These are phyloP conservation scores for Cacatua alba DNA, from an alignment of 2,113 vertebrate genomes.

Conservation along the genomic window DNA sequence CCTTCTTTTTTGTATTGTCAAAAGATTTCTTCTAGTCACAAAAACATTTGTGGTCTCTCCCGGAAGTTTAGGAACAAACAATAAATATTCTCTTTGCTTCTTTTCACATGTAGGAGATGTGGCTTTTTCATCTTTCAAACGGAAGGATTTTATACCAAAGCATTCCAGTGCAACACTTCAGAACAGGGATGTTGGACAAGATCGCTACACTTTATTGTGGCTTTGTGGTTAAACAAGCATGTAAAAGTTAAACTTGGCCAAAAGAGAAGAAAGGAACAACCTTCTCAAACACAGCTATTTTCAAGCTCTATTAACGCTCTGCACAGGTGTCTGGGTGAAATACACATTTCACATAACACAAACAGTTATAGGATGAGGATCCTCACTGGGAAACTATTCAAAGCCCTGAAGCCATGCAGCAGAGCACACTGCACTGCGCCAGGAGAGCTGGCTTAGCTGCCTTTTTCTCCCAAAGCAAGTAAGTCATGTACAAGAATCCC, in stretches of 20 bases:
- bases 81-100: not conserved
- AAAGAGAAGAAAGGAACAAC: constrained; percentile 28
- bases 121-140: not conserved
- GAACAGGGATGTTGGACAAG: constrained; percentile 22
- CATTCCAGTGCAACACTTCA: not conserved
- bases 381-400: not conserved
- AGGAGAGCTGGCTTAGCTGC: not conserved
- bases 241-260: not conserved
- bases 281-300: constrained; percentile 16
- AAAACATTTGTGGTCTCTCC: not conserved
- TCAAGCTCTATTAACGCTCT: not conserved
- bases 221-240: constrained; percentile 54
- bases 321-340: not conserved
- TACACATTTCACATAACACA: not conserved
- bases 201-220: constrained; percentile 34
- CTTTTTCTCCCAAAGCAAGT: not conserved
- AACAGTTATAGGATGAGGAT: not conserved
- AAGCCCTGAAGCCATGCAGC: not conserved
- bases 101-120: not conserved
- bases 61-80: not conserved
- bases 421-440: not conserved
- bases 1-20: too few relatives aligned
- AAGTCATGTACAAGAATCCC: not conserved
- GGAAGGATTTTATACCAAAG: constrained; percentile 7
- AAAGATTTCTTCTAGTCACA: not conserved